These are phyloP conservation scores for Heliconius ethilla DNA, from an alignment of 2,888 invertebrate species.

Conservation along the genomic window DNA sequence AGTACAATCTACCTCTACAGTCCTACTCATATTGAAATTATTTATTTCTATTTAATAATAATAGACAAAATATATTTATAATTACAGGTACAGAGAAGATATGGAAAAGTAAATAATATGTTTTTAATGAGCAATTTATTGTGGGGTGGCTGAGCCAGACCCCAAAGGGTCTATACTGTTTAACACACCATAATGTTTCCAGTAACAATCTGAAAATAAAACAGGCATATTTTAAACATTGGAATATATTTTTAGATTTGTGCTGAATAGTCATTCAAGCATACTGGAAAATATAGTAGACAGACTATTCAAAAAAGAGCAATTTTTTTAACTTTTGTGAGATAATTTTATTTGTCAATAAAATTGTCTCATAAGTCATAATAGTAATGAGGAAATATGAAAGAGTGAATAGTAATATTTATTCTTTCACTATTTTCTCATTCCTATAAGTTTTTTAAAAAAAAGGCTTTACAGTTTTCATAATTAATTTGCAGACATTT, in stretches of 20 bases:
- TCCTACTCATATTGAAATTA: conserved; percentile 67
- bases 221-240: conserved; percentile 30
- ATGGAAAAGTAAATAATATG: conserved; percentile 34
- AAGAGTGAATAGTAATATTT: too few relatives aligned
- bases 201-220: conserved; percentile 63
- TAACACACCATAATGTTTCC: conserved; percentile 67
- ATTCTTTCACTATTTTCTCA: too few relatives aligned
- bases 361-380: too few relatives aligned
- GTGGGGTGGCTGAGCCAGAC: conserved; percentile 46
- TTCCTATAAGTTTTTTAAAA: too few relatives aligned
- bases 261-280: neutral
- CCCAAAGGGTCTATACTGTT: conserved; percentile 66
- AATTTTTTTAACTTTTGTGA: too few relatives aligned
- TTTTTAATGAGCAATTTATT: conserved; percentile 40
- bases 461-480: too few relatives aligned
- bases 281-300: neutral
- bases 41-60: neutral
- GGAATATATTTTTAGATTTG: conserved; percentile 20
- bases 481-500: too few relatives aligned
- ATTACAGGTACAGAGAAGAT: conserved; percentile 46
- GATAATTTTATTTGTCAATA: too few relatives aligned
- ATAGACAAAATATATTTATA: conserved; percentile 18
- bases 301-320: too few relatives aligned
- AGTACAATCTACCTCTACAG: conserved; percentile 81
- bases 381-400: too few relatives aligned